Percentiles rank a stretch among this genome's conserved stretches.
These are phyloP conservation scores for Rosalia funebris DNA, from an alignment of 2,888 invertebrate genomes.

Conservation along the genomic window DNA sequence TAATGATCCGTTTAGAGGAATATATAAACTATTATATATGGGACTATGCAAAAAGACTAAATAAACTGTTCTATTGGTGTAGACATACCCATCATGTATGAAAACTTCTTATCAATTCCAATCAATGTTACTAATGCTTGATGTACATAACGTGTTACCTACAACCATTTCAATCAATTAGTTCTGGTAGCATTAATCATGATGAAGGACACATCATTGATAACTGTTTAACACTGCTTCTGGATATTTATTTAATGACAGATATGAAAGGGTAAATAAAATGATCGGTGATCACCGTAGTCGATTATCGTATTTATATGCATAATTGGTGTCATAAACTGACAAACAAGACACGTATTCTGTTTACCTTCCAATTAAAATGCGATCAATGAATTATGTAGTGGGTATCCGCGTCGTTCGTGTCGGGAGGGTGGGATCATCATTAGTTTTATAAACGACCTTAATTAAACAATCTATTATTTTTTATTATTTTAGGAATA, in stretches of 20 bases:
- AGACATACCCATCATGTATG: too few relatives aligned
- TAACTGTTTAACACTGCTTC: neutral
- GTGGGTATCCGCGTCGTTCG: slow-evolving; percentile 17
- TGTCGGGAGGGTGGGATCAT: slow-evolving; percentile 31
- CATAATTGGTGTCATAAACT: slow-evolving; percentile 41
- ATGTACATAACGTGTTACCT: neutral
- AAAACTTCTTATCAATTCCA: too few relatives aligned
- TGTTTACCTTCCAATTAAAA: slow-evolving; percentile 52
- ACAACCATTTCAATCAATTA: too few relatives aligned
- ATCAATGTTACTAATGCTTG: too few relatives aligned
- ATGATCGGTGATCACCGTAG: slow-evolving; percentile 17
- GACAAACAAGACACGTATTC: slow-evolving; percentile 49
- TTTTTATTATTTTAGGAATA: slow-evolving; percentile 16
- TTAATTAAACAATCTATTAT: slow-evolving; percentile 22
- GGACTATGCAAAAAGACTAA: too few relatives aligned
- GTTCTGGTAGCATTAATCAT: slow-evolving; percentile 8
- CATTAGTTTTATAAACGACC: slow-evolving; percentile 24
- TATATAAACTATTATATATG: too few relatives aligned
- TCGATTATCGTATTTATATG: slow-evolving; percentile 32
- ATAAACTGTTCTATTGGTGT: too few relatives aligned
- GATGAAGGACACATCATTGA: slow-evolving; percentile 4
- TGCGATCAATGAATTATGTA: slow-evolving; percentile 54
- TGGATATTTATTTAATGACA: slow-evolving; percentile 24
- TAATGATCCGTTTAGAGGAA: too few relatives aligned
- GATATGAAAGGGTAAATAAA: slow-evolving; percentile 15